Conservation (phyloP, 2,797 vertebrate species). For the Coregonus sp. region DNA sequence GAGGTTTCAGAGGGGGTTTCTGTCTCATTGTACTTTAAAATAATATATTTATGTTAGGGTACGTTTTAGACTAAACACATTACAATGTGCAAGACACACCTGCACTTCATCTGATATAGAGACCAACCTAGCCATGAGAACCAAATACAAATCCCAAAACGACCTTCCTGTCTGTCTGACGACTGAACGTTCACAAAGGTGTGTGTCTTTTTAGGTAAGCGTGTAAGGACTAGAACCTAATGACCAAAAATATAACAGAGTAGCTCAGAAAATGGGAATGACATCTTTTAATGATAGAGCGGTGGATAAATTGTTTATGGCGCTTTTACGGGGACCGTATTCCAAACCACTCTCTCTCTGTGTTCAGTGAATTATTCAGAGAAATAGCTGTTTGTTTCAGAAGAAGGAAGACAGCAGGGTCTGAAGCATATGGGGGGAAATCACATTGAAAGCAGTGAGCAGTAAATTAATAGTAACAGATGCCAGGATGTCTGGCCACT, state of each 20-base stretch:
- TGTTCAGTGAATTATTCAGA: constrained; percentile 80
- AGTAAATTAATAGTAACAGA: constrained; percentile 84
- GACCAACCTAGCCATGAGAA: constrained; percentile 70
- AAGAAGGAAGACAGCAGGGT: constrained; percentile 83
- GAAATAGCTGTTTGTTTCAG: constrained; percentile 73
- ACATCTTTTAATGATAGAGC: constrained; percentile 76
- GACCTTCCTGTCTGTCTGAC: constrained; percentile 64
- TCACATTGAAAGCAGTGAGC: constrained; percentile 81
- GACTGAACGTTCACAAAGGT: constrained; percentile 45
- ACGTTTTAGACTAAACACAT: constrained; percentile 87
- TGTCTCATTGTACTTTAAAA: constrained; percentile 66
- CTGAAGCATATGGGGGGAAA: constrained; percentile 82
- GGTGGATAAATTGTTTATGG: constrained; percentile 81
- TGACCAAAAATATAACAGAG: constrained; percentile 63
- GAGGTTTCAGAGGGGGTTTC: constrained; percentile 57
- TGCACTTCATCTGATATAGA: constrained; percentile 84
- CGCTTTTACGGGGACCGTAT: constrained; percentile 63
- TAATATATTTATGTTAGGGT: constrained; percentile 66
- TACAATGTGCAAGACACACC: constrained; percentile 82
- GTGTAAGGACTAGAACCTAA: constrained; percentile 13
- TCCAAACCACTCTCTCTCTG: constrained; percentile 43
- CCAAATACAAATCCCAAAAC: constrained; percentile 64
- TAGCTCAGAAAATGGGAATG: constrained; percentile 53
- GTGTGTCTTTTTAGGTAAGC: not conserved
- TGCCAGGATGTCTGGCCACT: constrained; percentile 81